These are phyloP conservation scores for Napeogenes inachia DNA, from an alignment of 2,888 invertebrate genomes.

Conservation along the genomic window DNA sequence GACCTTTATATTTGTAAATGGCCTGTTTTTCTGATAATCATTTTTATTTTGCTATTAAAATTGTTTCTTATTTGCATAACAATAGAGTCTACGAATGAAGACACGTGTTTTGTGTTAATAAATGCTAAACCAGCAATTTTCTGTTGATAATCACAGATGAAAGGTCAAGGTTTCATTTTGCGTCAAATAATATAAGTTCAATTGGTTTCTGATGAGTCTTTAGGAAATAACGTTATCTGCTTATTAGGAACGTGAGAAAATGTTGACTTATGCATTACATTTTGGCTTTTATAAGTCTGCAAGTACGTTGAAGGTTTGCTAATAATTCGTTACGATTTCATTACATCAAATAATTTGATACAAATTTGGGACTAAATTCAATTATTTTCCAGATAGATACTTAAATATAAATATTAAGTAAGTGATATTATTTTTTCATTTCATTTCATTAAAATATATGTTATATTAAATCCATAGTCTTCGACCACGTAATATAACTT, in stretches of 20 bases:
- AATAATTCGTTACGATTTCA: background rate
- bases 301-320: background rate
- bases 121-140: slow-evolving; percentile 47
- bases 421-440: too few relatives aligned
- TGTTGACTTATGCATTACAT: slow-evolving; percentile 10
- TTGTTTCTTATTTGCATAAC: slow-evolving; percentile 37
- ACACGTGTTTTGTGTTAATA: slow-evolving; percentile 45
- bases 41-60: slow-evolving; percentile 35
- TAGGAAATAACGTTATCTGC: slow-evolving; percentile 38
- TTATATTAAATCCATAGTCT: too few relatives aligned
- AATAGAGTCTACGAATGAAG: slow-evolving; percentile 42
- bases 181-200: slow-evolving; percentile 58
- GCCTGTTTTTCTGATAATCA: slow-evolving; percentile 53
- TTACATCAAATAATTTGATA: background rate
- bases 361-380: background rate
- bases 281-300: background rate
- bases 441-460: too few relatives aligned
- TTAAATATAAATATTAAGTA: background rate
- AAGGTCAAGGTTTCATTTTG: slow-evolving; percentile 70
- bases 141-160: slow-evolving; percentile 53
- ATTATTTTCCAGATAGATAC: background rate
- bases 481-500: too few relatives aligned
- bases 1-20: slow-evolving; percentile 57
- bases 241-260: slow-evolving; percentile 34
- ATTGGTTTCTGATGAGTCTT: slow-evolving; percentile 64